Evolutionary conservation across 2,888 invertebrate species (phyloP), one percentile per base, ranked within the genome.

Genomic region (Drosophila paranaensis): DNA sequence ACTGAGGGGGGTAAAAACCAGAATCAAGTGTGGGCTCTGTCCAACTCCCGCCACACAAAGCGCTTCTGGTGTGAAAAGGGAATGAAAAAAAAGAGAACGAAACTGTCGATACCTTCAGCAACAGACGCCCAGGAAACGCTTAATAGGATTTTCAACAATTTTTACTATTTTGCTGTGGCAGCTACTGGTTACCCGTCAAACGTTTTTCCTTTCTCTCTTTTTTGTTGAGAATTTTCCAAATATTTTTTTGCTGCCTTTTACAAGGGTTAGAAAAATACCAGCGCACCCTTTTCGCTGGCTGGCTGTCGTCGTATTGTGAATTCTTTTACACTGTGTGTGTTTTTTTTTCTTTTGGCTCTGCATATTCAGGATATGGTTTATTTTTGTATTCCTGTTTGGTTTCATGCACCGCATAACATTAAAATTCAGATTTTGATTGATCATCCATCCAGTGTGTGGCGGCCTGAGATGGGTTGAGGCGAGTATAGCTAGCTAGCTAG

Each of bases 401-500:
- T 87, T 87, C 73, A 84, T 87, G 82, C 82, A 85, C 79, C 77
- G 86, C 82, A 89, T 88, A 82, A 85, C 83, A 88, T 88, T 88
- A 89, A 87, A 88, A 88, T 88, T 88, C 82, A 83, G 78, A 81
- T 78, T 85, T 88, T 88, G 88, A 88, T 88, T 88, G 88, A 88
- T 88, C 88, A 74, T 87, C 73, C 61, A 66, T n/a, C n/a, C n/a
- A n/a, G 62, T 66, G 55, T 70, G 20, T 40, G 46, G 54, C 53
- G 64, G 57, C 25, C 20, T 16, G 42, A 42, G 14, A 20, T n/a
- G 45, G 11, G 68, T 40, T 43, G 56, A 20, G 40, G 56, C 56
- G 43, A 74, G 48, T 0, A 6, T 33, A 33, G 46, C 37, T 20
- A 3, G 46, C 46, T 46, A 55, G 51, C 35, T 63, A 66, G 51